phyloP scores from a whole-genome alignment of 2,888 invertebrate species.

The Tortricodes alternella region DNA sequence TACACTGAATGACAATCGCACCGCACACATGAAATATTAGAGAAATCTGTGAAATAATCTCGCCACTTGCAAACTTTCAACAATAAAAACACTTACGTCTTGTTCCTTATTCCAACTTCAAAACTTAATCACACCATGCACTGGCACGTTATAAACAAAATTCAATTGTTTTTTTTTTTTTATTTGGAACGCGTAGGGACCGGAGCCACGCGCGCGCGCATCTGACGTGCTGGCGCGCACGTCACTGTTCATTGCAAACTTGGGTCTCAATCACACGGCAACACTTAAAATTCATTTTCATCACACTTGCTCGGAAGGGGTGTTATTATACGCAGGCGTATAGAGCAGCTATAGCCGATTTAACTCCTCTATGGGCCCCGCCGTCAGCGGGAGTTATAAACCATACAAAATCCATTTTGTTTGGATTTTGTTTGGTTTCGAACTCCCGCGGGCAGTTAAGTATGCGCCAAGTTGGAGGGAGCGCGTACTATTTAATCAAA shows the following conservation, averaged over 20 bases:
- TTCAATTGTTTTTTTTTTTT: constrained; percentile 38
- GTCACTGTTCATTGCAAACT: constrained; percentile 61
- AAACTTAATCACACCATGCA: constrained; percentile 37
- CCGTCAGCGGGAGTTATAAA: too few species aligned
- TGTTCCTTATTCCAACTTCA: constrained; percentile 49
- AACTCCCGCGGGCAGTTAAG: too few species aligned
- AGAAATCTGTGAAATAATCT: neutral
- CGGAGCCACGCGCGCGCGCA: constrained; percentile 56
- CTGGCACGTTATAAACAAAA: constrained; percentile 38
- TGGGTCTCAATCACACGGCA: constrained; percentile 54
- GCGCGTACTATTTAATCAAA: too few species aligned
- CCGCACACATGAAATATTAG: constrained; percentile 1
- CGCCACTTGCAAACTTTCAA: neutral
- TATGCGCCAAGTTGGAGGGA: too few species aligned
- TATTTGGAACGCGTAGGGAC: constrained; percentile 46
- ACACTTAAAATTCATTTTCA: too few species aligned
- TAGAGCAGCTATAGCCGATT: too few species aligned
- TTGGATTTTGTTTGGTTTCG: too few species aligned
- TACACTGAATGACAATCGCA: neutral
- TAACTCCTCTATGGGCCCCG: too few species aligned
- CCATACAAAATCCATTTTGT: too few species aligned
- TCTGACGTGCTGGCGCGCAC: constrained; percentile 49
- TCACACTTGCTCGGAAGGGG: too few species aligned
- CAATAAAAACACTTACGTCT: constrained; percentile 54
- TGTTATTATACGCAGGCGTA: too few species aligned